phyloP scores from a whole-genome alignment of 2,797 vertebrate species.

The Tenualosa thibaudeaui region DNA sequence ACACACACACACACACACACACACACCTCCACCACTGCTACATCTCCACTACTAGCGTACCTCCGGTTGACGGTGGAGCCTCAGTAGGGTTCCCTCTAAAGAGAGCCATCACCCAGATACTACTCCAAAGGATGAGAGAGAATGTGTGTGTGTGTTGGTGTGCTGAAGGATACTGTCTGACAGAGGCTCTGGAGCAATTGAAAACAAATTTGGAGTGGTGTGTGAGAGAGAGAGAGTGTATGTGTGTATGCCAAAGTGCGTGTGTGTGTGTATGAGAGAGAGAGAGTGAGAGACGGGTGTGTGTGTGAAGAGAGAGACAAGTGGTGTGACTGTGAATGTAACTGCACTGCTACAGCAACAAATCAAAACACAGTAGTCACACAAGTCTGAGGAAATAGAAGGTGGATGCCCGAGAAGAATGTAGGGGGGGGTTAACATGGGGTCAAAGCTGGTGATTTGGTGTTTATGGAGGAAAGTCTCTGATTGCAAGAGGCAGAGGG shows the following conservation, averaged over 20 bases:
- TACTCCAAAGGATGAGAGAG: background rate
- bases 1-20: too few relatives aligned
- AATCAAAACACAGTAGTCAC: background rate
- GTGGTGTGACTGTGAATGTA: background rate
- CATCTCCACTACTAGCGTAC: too few relatives aligned
- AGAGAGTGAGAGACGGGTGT: constrained; percentile 27
- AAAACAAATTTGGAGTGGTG: too few relatives aligned
- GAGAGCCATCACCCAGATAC: too few relatives aligned
- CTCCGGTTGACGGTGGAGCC: too few relatives aligned
- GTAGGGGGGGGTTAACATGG: background rate
- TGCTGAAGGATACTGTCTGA: constrained; percentile 10
- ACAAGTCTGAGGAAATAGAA: background rate
- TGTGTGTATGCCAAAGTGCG: constrained; percentile 34
- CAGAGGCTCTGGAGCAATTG: too few relatives aligned
- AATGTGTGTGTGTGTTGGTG: constrained; percentile 32
- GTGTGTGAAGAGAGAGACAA: background rate
- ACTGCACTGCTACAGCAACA: background rate
- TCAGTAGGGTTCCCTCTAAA: background rate
- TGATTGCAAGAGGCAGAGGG: background rate
- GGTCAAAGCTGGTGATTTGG: constrained; percentile 14
- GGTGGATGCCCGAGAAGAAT: background rate
- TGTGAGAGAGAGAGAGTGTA: constrained; percentile 41
- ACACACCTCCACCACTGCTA: too few relatives aligned
- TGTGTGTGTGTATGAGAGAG: constrained; percentile 29
- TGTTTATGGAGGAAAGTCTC: background rate